Percentiles rank a stretch among this genome's conserved stretches.
Conservation (phyloP, 2,797 vertebrate genomes). For the Acrossocheilus fasciatus region DNA sequence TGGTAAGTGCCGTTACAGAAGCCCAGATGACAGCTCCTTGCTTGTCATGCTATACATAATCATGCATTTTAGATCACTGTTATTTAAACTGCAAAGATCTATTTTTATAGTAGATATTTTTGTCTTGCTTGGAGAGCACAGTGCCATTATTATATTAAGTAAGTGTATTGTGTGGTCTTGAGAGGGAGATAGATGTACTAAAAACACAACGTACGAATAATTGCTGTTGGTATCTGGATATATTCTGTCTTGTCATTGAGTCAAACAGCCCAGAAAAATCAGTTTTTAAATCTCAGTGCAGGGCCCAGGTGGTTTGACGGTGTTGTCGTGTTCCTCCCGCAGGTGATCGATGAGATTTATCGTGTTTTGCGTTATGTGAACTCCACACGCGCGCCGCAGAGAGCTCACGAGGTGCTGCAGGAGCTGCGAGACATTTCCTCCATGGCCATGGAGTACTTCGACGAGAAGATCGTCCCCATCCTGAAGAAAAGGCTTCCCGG, state of each 20-base stretch:
- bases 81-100: too few species aligned
- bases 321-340: neutral
- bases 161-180: neutral
- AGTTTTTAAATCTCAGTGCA: neutral
- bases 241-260: too few species aligned
- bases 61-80: too few species aligned
- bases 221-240: too few species aligned
- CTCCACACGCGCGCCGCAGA: constrained; percentile 95
- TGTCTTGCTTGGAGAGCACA: too few species aligned
- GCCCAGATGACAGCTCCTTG: neutral
- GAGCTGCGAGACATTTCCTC: constrained; percentile 98
- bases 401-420: constrained; percentile 97
- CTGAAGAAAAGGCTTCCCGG: constrained; percentile 97
- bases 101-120: too few species aligned
- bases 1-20: neutral
- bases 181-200: neutral
- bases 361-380: constrained; percentile 97
- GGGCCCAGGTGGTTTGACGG: neutral
- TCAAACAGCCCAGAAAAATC: too few species aligned
- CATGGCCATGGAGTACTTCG: constrained; percentile 99
- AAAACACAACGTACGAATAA: too few species aligned
- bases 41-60: too few species aligned
- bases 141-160: neutral
- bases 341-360: constrained; percentile 99
- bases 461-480: constrained; percentile 98